phyloP scores from a whole-genome alignment of 2,113 vertebrate genomes.

The Phaethornis superciliosus region DNA sequence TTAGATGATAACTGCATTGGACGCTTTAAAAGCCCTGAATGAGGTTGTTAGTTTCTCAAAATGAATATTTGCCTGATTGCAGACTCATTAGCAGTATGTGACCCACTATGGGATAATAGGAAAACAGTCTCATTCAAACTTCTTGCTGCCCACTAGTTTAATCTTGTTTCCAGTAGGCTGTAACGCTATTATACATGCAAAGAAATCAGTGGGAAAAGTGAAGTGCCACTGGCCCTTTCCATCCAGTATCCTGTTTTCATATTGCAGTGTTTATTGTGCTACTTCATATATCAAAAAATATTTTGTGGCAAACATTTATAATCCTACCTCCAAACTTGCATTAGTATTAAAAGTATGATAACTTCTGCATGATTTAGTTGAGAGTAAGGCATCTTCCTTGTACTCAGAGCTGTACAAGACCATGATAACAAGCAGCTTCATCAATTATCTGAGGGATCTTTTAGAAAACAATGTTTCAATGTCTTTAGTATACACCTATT shows the following conservation, averaged over 20 bases:
- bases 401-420: neutral
- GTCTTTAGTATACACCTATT: neutral
- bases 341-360: neutral
- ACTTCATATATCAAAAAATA: neutral
- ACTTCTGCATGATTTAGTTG: neutral
- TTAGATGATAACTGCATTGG: neutral
- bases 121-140: neutral
- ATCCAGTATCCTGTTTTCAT: neutral
- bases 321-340: neutral
- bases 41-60: neutral
- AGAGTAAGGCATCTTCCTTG: neutral
- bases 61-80: conserved; percentile 9
- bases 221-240: neutral
- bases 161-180: neutral
- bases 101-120: neutral
- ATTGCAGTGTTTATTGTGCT: neutral
- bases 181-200: neutral
- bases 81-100: neutral
- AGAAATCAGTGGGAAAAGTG: neutral
- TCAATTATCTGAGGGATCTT: neutral
- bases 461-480: neutral
- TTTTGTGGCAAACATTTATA: neutral
- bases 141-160: neutral
- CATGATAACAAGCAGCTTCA: neutral
- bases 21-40: conserved; percentile 11